Percentiles rank a stretch among this genome's conserved stretches.
These are phyloP conservation scores for Manacus vitellinus DNA, from an alignment of 2,113 vertebrate genomes.

Conservation along the genomic window DNA sequence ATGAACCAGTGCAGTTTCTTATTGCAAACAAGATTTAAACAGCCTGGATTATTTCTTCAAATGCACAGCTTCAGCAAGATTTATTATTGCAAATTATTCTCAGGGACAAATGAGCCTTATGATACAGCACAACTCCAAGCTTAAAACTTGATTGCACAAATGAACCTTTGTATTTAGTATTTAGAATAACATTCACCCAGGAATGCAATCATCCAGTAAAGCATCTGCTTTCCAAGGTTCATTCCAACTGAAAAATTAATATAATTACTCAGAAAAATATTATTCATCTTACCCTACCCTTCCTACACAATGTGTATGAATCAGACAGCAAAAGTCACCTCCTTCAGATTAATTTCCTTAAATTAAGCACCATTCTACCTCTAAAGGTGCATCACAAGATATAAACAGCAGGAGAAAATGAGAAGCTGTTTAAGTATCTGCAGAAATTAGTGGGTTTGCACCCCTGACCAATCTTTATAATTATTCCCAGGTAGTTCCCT, in stretches of 20 bases:
- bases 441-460: background rate
- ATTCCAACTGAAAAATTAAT: constrained; percentile 34
- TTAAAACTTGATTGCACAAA: background rate
- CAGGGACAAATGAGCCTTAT: background rate
- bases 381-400: background rate
- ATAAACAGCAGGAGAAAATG: background rate
- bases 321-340: constrained; percentile 22
- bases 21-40: background rate
- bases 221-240: constrained; percentile 26
- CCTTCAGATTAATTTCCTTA: constrained; percentile 39
- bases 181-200: background rate
- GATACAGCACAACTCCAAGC: background rate
- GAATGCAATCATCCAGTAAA: background rate
- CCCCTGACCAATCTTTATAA: background rate
- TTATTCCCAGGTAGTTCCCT: background rate
- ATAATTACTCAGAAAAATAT: constrained; percentile 47
- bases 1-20: background rate
- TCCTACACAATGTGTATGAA: constrained; percentile 41
- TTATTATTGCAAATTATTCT: background rate
- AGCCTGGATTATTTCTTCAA: background rate
- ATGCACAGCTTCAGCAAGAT: background rate
- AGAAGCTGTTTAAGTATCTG: background rate
- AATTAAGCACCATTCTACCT: background rate
- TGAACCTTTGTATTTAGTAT: background rate
- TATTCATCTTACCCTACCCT: background rate